phyloP scores from a whole-genome alignment of 2,797 vertebrate genomes.

The Oophaga sylvatica region DNA sequence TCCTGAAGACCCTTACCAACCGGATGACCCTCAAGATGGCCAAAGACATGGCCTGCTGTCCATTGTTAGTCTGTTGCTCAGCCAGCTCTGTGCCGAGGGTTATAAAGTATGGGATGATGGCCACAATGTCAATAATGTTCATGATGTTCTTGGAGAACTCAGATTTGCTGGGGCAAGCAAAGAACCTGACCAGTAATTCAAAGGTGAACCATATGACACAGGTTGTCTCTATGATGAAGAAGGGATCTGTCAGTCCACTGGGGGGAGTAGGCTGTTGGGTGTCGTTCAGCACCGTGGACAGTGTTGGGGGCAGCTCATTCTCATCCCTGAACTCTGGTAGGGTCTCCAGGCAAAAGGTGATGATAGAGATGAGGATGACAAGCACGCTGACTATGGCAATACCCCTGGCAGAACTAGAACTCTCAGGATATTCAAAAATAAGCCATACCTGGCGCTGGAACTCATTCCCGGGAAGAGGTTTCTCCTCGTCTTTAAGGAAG shows the following conservation, averaged over 20 bases:
- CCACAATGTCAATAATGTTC: slow-evolving; percentile 93
- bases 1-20: slow-evolving; percentile 92
- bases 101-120: slow-evolving; percentile 97
- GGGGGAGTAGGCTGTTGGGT: slow-evolving; percentile 70
- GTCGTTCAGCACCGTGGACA: slow-evolving; percentile 68
- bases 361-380: slow-evolving; percentile 95
- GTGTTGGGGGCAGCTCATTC: slow-evolving; percentile 77
- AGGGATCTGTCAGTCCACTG: slow-evolving; percentile 86
- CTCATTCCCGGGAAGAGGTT: slow-evolving; percentile 85
- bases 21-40: slow-evolving; percentile 95
- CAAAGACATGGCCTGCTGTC: slow-evolving; percentile 93
- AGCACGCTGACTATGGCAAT: slow-evolving; percentile 95
- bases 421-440: slow-evolving; percentile 95
- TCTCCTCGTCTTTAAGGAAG: slow-evolving; percentile 91
- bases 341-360: slow-evolving; percentile 96
- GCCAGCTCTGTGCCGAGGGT: slow-evolving; percentile 92
- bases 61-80: slow-evolving; percentile 83
- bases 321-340: slow-evolving; percentile 94
- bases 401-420: slow-evolving; percentile 88
- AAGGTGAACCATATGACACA: slow-evolving; percentile 98
- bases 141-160: slow-evolving; percentile 89
- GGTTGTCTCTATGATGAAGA: slow-evolving; percentile 95
- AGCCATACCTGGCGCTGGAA: slow-evolving; percentile 99
- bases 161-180: slow-evolving; percentile 89
- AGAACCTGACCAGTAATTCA: slow-evolving; percentile 91